Base-by-base conservation (phyloP, 2,113 vertebrate genomes). In the Setophaga kirtlandii region DNA sequence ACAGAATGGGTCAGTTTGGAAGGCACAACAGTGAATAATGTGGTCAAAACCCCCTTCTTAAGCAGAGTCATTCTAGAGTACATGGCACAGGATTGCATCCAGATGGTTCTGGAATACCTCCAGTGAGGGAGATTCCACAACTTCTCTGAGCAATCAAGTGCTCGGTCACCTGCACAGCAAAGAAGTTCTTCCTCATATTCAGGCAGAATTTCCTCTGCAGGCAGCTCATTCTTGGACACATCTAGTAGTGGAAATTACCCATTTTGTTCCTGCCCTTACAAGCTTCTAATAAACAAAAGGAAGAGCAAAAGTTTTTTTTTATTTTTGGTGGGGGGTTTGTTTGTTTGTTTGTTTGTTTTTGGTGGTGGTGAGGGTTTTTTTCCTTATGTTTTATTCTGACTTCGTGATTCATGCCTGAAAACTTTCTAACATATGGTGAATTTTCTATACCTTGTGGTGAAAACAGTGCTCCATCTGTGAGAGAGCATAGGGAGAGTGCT, bases 161-260 rank as follows among this genome's bases (percentile, higher is more conserved):
- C 22, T 74, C 0, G 0, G 15, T n/a, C 37, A 59, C 15, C 28
- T 28, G 69, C 25, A 53, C 7, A n/a, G 16, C 17, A 15, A 25
- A 33, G 6, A 25, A 33, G 6, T 52, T 74, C 37, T 59, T 67
- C 20, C 18, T 74, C 23, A 30, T 33, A 9, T 60, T 75, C 39
- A 46, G 53, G 46, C 60, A 46, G 46, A 89, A 67, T 13, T 24
- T 44, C 5, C 10, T 74, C 19, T 44, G 10, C 60, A 67, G 37
- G 11, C 15, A 81, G 27, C 19, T 67, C 28, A 89, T 28, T 74
- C 28, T 82, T 30, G 28, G n/a, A 53, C 22, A 46, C 2, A 2
- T 52, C 28, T 82, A 46, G 12, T 24, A 67, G 33, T 67, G 33
- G 39, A 67, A 75, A 75, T 60, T 25, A n/a, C 33, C 10, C 10